Conservation (phyloP, 2,797 vertebrate genomes). For the Tolypeutes matacus region DNA sequence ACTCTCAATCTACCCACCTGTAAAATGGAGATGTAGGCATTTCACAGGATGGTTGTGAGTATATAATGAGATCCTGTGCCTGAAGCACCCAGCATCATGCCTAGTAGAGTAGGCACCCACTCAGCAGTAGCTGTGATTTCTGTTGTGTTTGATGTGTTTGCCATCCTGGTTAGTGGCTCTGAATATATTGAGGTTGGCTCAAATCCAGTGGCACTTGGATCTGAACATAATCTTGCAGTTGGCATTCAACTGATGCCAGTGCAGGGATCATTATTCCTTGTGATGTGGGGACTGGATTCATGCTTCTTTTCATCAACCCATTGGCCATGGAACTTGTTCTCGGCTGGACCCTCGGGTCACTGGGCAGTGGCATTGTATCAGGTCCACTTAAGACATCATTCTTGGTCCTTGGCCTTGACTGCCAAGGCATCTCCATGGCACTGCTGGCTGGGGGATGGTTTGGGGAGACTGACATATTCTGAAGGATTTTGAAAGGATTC, state of each 20-base stretch:
- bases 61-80: neutral
- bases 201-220: conserved; percentile 16
- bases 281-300: neutral
- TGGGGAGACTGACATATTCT: neutral
- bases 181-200: neutral
- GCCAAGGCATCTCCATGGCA: neutral
- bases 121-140: conserved; percentile 3
- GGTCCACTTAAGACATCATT: neutral
- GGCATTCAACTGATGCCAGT: neutral
- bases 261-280: neutral
- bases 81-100: neutral
- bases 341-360: neutral
- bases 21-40: neutral
- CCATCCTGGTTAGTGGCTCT: conserved; percentile 38
- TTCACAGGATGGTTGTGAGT: neutral
- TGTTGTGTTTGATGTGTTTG: conserved; percentile 54
- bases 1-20: neutral
- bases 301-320: neutral
- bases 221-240: conserved; percentile 16
- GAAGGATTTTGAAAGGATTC: conserved; percentile 54
- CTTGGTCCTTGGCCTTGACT: neutral
- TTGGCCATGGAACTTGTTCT: neutral
- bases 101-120: neutral
- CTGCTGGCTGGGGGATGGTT: neutral
- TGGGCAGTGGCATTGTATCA: neutral